Percentiles rank a stretch among this genome's conserved stretches.
Conservation (phyloP, 2,797 vertebrate genomes). For the Gallinago solitaria region DNA sequence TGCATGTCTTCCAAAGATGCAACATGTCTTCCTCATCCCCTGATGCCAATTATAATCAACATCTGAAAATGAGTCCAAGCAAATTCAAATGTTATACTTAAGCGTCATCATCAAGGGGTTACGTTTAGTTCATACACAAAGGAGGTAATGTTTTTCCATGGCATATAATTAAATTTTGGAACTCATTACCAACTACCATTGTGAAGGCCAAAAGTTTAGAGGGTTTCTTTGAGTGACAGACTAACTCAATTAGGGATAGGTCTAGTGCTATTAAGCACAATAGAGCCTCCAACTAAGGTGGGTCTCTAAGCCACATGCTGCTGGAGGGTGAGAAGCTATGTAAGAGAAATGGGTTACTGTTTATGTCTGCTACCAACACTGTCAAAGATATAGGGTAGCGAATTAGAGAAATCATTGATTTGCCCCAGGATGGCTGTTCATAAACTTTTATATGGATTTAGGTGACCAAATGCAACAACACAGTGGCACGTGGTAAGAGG, state of each 20-base stretch:
- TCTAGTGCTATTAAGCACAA: background rate
- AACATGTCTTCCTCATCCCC: background rate
- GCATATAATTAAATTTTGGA: background rate
- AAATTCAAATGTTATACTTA: background rate
- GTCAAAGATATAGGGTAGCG: background rate
- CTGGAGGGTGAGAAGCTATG: background rate
- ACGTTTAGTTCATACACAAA: background rate
- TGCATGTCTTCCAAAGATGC: background rate
- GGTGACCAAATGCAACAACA: background rate
- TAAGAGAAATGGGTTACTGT: background rate
- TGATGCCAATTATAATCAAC: background rate
- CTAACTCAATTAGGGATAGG: background rate
- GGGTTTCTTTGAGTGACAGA: background rate
- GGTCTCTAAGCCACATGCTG: background rate
- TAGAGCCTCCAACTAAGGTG: background rate
- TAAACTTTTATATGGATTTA: background rate
- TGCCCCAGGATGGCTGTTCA: background rate
- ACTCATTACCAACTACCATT: background rate
- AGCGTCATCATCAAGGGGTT: background rate
- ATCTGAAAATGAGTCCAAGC: background rate
- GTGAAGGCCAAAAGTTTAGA: background rate
- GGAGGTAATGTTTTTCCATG: background rate
- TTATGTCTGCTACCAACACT: background rate
- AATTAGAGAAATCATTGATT: background rate
- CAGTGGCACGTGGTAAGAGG: background rate